A percentile compares a stretch with the other conserved stretches of the same genome.
Conservation (phyloP, 2,113 vertebrate species). For the Stigmatopora argus region DNA sequence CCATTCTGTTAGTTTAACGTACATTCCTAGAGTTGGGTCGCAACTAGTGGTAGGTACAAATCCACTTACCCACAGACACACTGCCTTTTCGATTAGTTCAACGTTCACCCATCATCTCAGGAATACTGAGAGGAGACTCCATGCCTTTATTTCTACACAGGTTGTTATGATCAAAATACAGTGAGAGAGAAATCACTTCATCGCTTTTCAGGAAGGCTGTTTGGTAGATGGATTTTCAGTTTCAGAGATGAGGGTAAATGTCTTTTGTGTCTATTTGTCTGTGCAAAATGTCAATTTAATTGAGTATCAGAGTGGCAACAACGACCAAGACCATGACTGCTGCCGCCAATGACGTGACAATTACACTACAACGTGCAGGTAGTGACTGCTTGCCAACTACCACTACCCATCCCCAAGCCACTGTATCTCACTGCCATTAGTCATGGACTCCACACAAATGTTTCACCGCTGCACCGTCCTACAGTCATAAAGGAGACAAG, state of each 20-base stretch:
- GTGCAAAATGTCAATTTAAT: conserved; percentile 27
- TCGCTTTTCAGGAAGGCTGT: conserved; percentile 3
- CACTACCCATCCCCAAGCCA: conserved; percentile 54
- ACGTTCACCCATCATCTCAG: conserved; percentile 63
- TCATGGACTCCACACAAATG: conserved; percentile 67
- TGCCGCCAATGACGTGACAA: conserved; percentile 55
- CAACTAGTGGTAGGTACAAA: conserved; percentile 59
- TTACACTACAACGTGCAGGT: conserved; percentile 54
- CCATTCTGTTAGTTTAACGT: conserved; percentile 62
- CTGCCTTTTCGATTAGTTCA: conserved; percentile 67
- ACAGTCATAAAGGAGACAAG: conserved; percentile 77
- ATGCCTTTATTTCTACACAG: conserved; percentile 68
- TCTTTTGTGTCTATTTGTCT: conserved; percentile 19
- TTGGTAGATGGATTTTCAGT: conserved; percentile 19
- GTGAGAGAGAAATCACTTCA: conserved; percentile 26
- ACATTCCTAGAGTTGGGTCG: conserved; percentile 71
- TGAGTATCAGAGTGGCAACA: conserved; percentile 45
- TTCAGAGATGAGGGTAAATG: neutral
- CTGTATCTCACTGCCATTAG: conserved; percentile 65
- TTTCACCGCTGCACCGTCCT: conserved; percentile 68
- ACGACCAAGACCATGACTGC: conserved; percentile 28
- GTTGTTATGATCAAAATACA: conserved; percentile 49
- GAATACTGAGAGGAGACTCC: conserved; percentile 69
- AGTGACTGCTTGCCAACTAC: conserved; percentile 62
- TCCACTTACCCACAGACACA: conserved; percentile 64